phyloP scores from a whole-genome alignment of 2,797 vertebrate genomes.

The Limosa lapponica region DNA sequence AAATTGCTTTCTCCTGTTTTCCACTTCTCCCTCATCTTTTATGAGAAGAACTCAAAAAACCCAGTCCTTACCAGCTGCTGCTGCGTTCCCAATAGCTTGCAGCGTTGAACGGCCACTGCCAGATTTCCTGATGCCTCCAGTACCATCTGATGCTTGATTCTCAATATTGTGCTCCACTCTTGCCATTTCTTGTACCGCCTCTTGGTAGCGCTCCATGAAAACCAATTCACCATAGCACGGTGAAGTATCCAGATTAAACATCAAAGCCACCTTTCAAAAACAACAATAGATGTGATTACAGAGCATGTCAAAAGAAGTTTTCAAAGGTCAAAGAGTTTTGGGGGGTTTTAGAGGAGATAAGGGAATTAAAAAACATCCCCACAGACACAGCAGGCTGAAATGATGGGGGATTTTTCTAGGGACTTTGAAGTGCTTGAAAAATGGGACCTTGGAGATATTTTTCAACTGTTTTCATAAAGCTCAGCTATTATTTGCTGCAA shows the following conservation, averaged over 20 bases:
- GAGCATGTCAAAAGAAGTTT: not conserved
- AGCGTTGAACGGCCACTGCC: constrained; percentile 89
- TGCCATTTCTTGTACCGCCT: constrained; percentile 87
- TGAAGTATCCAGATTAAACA: constrained; percentile 87
- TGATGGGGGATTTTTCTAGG: fast-evolving
- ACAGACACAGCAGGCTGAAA: not conserved
- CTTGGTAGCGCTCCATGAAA: constrained; percentile 93
- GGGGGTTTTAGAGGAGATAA: not conserved
- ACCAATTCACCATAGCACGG: constrained; percentile 87
- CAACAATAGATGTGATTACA: not conserved
- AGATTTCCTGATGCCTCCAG: constrained; percentile 72
- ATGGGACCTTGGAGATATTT: not conserved
- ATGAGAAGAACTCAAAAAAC: not conserved
- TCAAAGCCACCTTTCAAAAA: constrained; percentile 86
- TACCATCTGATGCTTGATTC: constrained; percentile 84
- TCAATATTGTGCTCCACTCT: constrained; percentile 94
- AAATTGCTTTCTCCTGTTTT: not conserved
- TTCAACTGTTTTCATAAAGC: not conserved
- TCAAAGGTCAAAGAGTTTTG: not conserved
- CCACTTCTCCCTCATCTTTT: not conserved
- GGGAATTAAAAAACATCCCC: not conserved
- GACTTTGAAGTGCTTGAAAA: not conserved
- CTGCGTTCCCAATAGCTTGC: constrained; percentile 94
- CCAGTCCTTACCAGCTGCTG: constrained; percentile 88
- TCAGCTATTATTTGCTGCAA: not conserved